These are phyloP conservation scores for Stegophylla sp. DNA, from an alignment of 2,888 invertebrate species.

Conservation along the genomic window DNA sequence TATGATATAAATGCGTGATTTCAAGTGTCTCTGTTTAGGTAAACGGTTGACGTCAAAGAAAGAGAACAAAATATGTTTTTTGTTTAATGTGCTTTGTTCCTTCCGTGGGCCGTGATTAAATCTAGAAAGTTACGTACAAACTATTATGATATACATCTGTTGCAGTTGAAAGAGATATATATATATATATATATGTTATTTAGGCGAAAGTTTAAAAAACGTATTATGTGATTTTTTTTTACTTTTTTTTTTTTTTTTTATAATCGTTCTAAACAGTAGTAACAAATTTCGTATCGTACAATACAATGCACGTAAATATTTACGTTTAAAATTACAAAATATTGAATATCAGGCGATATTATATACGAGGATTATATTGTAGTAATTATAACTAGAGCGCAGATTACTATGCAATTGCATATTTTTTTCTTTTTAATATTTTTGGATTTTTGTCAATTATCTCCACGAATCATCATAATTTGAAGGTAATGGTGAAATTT, in stretches of 20 bases:
- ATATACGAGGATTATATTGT: too few relatives aligned
- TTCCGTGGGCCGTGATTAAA: not conserved
- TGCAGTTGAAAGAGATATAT: not conserved
- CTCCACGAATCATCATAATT: too few relatives aligned
- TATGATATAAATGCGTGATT: too few relatives aligned
- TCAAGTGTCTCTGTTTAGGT: not conserved
- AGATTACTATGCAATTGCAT: too few relatives aligned
- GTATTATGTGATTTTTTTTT: too few relatives aligned
- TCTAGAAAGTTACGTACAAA: conserved; percentile 33
- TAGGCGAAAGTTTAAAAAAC: not conserved
- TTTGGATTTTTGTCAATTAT: too few relatives aligned
- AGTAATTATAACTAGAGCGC: too few relatives aligned
- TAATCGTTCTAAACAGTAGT: not conserved
- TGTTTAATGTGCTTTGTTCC: conserved; percentile 2
- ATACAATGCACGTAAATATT: not conserved
- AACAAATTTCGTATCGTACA: not conserved
- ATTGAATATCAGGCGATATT: too few relatives aligned
- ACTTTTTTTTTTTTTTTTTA: too few relatives aligned
- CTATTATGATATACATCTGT: not conserved
- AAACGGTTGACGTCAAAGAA: not conserved
- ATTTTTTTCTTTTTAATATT: too few relatives aligned
- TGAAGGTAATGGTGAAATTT: too few relatives aligned
- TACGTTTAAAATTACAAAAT: not conserved
- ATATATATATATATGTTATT: not conserved
- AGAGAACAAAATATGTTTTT: not conserved